phyloP scores from a whole-genome alignment of 2,888 invertebrate genomes.

The Phalangium opilio region DNA sequence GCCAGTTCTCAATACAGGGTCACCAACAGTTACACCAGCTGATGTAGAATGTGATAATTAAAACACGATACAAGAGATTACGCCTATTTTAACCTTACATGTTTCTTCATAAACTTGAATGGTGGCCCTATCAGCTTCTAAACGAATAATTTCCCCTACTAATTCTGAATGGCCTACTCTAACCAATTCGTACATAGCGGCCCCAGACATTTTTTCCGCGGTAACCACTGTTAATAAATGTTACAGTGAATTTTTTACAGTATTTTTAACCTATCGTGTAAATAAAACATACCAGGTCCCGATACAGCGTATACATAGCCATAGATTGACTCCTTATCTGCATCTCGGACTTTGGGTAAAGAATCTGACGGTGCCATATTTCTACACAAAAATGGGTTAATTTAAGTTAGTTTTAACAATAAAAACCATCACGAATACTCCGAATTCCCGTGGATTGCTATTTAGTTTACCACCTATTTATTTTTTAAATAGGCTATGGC shows the following conservation, averaged over 20 bases:
- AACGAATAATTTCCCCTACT: slow-evolving; percentile 98
- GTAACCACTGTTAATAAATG: slow-evolving; percentile 80
- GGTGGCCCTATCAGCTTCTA: slow-evolving; percentile 99
- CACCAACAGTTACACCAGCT: slow-evolving; percentile 97
- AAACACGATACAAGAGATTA: too few relatives aligned
- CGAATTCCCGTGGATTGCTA: too few relatives aligned
- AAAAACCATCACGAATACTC: too few relatives aligned
- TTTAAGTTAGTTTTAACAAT: too few relatives aligned
- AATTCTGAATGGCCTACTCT: slow-evolving; percentile 95
- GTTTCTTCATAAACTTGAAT: slow-evolving; percentile 71
- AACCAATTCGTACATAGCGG: slow-evolving; percentile 99
- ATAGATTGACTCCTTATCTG: slow-evolving; percentile 70
- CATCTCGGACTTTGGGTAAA: slow-evolving; percentile 58
- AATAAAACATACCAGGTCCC: slow-evolving; percentile 62
- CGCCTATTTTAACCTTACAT: slow-evolving; percentile 32
- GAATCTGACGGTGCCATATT: slow-evolving; percentile 2
- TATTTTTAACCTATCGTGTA: too few relatives aligned
- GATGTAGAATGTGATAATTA: slow-evolving; percentile 25
- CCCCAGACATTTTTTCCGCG: slow-evolving; percentile 96
- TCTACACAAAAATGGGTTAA: too few relatives aligned
- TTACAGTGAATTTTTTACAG: too few relatives aligned
- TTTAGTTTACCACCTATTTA: too few relatives aligned
- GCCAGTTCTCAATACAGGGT: slow-evolving; percentile 94
- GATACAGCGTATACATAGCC: slow-evolving; percentile 96
- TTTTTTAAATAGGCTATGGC: too few relatives aligned